A percentile compares a stretch with the other conserved stretches of the same genome.
Conservation (phyloP, 2,888 invertebrate species). For the Bhutanitis thaidina region DNA sequence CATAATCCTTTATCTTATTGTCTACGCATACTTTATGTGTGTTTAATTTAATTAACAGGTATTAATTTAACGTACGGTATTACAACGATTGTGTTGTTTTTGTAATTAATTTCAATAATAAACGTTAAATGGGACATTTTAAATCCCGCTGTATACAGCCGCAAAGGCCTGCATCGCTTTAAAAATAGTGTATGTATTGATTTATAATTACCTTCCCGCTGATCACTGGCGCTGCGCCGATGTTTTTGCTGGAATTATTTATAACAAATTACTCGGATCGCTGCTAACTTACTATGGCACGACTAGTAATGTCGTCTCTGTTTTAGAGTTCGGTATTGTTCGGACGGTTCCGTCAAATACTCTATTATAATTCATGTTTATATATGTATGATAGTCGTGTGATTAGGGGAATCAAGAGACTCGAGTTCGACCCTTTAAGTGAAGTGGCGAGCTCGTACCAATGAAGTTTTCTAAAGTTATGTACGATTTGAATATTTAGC, state of each 20-base stretch:
- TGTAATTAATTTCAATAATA: too few relatives aligned
- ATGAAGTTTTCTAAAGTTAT: too few relatives aligned
- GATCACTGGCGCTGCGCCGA: conserved; percentile 28
- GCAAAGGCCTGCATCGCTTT: conserved; percentile 25
- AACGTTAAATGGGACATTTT: not conserved
- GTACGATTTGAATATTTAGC: too few relatives aligned
- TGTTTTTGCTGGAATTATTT: conserved; percentile 45
- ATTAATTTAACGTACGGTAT: too few relatives aligned
- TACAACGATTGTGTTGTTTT: too few relatives aligned
- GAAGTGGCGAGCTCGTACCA: too few relatives aligned
- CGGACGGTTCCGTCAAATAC: conserved; percentile 12
- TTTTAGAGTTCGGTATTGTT: conserved; percentile 31
- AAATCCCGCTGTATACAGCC: conserved; percentile 28
- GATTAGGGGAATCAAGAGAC: too few relatives aligned
- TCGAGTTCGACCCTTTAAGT: too few relatives aligned
- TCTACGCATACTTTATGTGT: not conserved
- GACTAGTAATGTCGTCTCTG: conserved; percentile 29
- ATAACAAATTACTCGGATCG: conserved; percentile 40
- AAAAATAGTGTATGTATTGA: conserved; percentile 44
- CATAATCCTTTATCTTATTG: not conserved
- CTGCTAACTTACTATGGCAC: conserved; percentile 34
- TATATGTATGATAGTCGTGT: too few relatives aligned
- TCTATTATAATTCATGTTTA: conserved; percentile 19
- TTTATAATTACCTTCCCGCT: conserved; percentile 42
- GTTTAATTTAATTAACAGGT: too few relatives aligned